Base-by-base conservation (phyloP, 2,888 invertebrate species). In the Acrobeloides nanus region DNA sequence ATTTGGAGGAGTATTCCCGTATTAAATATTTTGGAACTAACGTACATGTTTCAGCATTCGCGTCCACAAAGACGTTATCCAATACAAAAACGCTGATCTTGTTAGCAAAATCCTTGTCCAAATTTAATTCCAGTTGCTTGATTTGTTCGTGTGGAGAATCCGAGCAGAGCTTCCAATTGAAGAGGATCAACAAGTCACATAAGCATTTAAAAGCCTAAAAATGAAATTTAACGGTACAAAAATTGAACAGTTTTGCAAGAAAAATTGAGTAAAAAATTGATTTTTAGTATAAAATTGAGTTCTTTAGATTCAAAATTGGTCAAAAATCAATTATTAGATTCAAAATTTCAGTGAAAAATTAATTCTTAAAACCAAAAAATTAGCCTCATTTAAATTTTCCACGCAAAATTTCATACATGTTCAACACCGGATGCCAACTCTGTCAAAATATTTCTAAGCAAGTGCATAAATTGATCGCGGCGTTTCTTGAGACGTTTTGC, bases 101-200 rank as follows among this genome's bases (percentile, higher is more conserved):
- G 29, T 38, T 24, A n/a, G 50, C 47, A 31, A 63, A 50, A 12
- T 57, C 49, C 38, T 38, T 31, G 38, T 65, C 57, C 2, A 66
- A 48, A 17, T 61, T 40, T 35, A 62, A 42, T 2, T 57, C 52
- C 12, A 93, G 79, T 55, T 37, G 25, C 12, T 39, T 26, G 21
- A 46, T 15, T 6, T 81, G 75, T 33, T 72, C 65, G 3, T 64
- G 60, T 4, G 68, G 62, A 38, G 74, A 31, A 68, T 50, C 76
- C 72, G 26, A 63, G 49, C 73, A 75, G 62, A 90, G 76, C 69
- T 88, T 86, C 75, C 85, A 85, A 68, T 89, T 87, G 80, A 93
- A 95, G 63, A 89, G 82, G 15, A 97, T 84, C 64, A 95, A 80
- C 62, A 90, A 79, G 79, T 97, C 97, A 77, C 95, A 95, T 44